Evolutionary conservation across 2,797 vertebrate species (phyloP).

Genomic region (Halcyon chelicuti): DNA sequence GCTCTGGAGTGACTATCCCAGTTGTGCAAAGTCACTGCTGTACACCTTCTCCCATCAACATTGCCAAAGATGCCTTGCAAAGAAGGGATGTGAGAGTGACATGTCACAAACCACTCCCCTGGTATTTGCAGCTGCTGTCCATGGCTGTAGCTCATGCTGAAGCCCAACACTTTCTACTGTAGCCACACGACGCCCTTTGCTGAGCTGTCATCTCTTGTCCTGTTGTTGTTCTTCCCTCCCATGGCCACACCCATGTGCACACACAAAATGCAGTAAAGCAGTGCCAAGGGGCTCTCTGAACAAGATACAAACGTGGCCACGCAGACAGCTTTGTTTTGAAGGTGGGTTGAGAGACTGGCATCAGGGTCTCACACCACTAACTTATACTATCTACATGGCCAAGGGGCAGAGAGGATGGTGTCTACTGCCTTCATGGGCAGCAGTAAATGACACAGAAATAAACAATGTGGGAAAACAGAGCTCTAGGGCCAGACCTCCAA

Average conservation of each 20-base stretch:
- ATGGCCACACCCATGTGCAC: too few relatives aligned
- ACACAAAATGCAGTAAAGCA: not conserved
- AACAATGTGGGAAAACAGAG: constrained; percentile 23
- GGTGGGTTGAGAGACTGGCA: not conserved
- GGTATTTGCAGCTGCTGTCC: not conserved
- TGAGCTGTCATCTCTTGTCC: not conserved
- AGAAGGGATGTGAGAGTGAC: not conserved
- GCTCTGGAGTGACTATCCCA: not conserved
- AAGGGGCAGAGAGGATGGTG: not conserved
- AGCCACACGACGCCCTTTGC: not conserved
- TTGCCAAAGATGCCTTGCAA: not conserved
- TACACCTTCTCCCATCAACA: not conserved
- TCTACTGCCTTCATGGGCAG: not conserved
- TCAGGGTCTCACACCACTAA: not conserved
- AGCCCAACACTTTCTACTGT: not conserved
- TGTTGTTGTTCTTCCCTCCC: not conserved
- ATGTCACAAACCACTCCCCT: not conserved
- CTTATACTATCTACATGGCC: not conserved
- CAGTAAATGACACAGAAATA: constrained; percentile 43
- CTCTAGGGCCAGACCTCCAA: constrained; percentile 30
- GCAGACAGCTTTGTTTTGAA: not conserved
- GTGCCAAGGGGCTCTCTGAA: not conserved
- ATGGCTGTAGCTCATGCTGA: not conserved
- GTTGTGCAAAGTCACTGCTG: rapidly evolving
- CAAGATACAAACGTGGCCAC: rapidly evolving